Conservation (phyloP, 2,888 invertebrate genomes). For the Parelbella ahira region DNA sequence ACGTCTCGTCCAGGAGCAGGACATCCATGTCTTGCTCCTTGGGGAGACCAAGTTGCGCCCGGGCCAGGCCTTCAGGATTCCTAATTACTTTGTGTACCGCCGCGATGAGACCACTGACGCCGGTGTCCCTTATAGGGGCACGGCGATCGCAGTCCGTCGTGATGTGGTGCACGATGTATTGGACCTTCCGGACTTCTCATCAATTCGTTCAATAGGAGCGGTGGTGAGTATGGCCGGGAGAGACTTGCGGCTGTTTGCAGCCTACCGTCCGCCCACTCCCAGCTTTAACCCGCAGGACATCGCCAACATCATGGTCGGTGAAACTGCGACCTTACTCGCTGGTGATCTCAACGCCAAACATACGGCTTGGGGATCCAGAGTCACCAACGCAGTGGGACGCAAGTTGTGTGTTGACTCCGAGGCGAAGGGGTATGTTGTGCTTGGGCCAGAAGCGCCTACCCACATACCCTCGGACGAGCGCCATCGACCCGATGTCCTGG, state of each 20-base stretch:
- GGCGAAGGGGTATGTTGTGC: not conserved
- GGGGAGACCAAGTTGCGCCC: not conserved
- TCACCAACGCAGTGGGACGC: not conserved
- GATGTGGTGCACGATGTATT: not conserved
- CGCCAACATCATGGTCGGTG: not conserved
- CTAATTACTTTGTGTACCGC: not conserved
- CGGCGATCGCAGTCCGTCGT: not conserved
- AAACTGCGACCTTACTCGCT: not conserved
- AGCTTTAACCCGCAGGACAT: not conserved
- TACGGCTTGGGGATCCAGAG: constrained; percentile 4
- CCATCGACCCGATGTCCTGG: constrained; percentile 2
- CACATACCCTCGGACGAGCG: not conserved
- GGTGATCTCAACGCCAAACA: not conserved
- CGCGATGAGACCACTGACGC: not conserved
- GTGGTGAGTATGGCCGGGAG: not conserved
- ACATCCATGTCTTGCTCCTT: not conserved
- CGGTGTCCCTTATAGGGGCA: not conserved
- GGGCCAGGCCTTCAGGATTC: not conserved
- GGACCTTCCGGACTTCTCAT: not conserved
- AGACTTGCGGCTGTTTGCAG: not conserved
- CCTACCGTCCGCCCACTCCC: not conserved
- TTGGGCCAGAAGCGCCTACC: not conserved
- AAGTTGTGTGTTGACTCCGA: not conserved
- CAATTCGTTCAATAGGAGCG: not conserved
- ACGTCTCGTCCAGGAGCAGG: not conserved